A percentile compares a stretch with the other conserved stretches of the same genome.
phyloP scores from a whole-genome alignment of 2,113 vertebrate genomes.

The Chaetodon trifascialis region DNA sequence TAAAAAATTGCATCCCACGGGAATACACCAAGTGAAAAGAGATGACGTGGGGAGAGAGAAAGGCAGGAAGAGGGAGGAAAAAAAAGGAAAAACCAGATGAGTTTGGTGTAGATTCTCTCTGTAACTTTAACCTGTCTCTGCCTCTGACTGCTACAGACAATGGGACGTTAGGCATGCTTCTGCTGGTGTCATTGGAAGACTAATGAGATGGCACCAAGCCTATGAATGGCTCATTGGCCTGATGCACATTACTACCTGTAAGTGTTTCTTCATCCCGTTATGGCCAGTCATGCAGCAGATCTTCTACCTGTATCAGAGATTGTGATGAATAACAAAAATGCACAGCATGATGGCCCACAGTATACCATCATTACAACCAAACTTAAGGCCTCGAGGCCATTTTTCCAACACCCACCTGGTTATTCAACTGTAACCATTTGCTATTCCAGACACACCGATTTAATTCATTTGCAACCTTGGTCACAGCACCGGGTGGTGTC shows the following conservation, averaged over 20 bases:
- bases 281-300: conserved; percentile 72
- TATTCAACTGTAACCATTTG: conserved; percentile 11
- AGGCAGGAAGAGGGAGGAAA: background rate
- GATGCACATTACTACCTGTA: conserved; percentile 78
- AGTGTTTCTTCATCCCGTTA: conserved; percentile 76
- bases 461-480: conserved; percentile 7
- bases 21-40: conserved; percentile 48
- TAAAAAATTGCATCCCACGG: conserved; percentile 58
- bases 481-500: background rate
- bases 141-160: conserved; percentile 70
- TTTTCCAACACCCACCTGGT: background rate
- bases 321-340: conserved; percentile 69
- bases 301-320: conserved; percentile 72
- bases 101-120: conserved; percentile 43
- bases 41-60: conserved; percentile 3
- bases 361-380: conserved; percentile 34
- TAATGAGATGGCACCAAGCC: conserved; percentile 81
- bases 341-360: conserved; percentile 24
- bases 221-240: conserved; percentile 79
- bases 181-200: conserved; percentile 75
- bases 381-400: conserved; percentile 2
- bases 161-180: conserved; percentile 65
- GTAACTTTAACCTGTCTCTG: conserved; percentile 51
- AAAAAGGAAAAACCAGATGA: conserved; percentile 21
- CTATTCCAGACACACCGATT: background rate